Conservation (phyloP, 2,797 vertebrate species). For the Uromys caudimaculatus region DNA sequence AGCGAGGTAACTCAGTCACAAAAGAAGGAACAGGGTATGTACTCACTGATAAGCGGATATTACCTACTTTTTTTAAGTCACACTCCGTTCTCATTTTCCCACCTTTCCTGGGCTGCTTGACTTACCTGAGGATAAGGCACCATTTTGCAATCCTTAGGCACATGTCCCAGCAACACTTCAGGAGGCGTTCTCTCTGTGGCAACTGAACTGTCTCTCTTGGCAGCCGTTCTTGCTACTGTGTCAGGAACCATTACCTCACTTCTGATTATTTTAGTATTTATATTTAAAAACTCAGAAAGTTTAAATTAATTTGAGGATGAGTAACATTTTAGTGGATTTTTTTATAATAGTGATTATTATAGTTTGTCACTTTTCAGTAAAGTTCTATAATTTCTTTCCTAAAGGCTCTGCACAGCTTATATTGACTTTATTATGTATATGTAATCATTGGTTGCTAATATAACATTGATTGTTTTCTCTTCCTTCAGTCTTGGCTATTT, state of each 20-base stretch:
- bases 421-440: slow-evolving; percentile 9
- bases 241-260: background rate
- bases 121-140: background rate
- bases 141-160: background rate
- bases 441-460: slow-evolving; percentile 23
- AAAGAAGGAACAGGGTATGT: too few relatives aligned
- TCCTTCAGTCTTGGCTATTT: background rate
- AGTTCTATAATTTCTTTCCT: background rate
- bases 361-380: background rate
- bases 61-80: background rate
- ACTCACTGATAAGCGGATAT: too few relatives aligned
- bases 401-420: background rate
- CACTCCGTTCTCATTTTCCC: background rate
- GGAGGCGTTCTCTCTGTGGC: background rate
- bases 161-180: background rate
- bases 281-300: background rate
- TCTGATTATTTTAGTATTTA: background rate
- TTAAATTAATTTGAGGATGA: slow-evolving; percentile 26
- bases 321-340: background rate
- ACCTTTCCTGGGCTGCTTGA: background rate
- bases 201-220: background rate
- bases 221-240: background rate
- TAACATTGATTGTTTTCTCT: background rate
- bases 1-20: too few relatives aligned
- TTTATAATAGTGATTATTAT: background rate